Conservation (phyloP, 2,888 invertebrate species). For the Rotaria socialis region DNA sequence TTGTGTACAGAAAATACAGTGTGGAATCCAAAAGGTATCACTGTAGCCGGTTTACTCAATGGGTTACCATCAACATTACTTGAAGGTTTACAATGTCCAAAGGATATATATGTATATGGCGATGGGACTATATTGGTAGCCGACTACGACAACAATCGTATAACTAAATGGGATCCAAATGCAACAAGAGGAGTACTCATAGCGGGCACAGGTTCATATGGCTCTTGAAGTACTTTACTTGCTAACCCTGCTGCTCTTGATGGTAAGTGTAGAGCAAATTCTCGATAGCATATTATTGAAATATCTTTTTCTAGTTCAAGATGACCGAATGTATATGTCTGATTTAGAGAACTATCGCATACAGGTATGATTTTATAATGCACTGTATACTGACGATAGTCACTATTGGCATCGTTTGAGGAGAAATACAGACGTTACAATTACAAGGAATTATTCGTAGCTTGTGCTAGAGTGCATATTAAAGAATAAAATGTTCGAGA, state of each 20-base stretch:
- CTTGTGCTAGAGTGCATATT: too few species aligned
- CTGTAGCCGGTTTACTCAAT: neutral
- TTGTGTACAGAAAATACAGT: neutral
- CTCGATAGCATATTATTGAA: neutral
- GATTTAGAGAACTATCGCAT: neutral
- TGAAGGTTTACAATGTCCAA: neutral
- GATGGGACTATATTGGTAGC: neutral
- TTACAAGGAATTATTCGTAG: too few species aligned
- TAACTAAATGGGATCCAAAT: neutral
- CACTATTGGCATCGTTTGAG: too few species aligned
- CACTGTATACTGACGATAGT: neutral
- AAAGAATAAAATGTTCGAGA: too few species aligned
- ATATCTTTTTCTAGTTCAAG: neutral
- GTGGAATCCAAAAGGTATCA: neutral
- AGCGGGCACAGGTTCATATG: neutral
- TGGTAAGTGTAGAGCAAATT: neutral
- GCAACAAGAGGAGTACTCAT: neutral
- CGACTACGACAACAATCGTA: neutral
- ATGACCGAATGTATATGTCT: neutral
- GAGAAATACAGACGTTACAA: too few species aligned
- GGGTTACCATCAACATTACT: neutral
- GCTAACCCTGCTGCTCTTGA: neutral
- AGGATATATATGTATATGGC: neutral
- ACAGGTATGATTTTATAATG: neutral
- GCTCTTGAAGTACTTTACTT: neutral